Evolutionary conservation across 2,888 invertebrate genomes (phyloP).

Genomic region (Metopia argyrocephala): DNA sequence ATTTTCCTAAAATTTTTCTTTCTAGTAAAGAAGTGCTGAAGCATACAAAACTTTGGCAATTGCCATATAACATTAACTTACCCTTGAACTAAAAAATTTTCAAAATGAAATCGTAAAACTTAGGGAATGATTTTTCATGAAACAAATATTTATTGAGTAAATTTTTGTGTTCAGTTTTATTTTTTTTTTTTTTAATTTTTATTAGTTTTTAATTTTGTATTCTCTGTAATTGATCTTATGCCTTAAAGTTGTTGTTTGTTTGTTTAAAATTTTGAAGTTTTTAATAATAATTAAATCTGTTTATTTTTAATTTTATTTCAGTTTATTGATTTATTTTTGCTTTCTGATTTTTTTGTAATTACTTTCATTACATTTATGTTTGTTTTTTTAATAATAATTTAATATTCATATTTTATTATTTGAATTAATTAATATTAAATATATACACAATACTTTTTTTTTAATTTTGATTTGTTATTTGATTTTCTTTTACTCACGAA

Average conservation of each 20-base stretch:
- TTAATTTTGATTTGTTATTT: too few species aligned
- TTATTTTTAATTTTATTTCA: slow-evolving; percentile 50
- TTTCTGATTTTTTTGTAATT: neutral
- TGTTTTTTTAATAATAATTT: neutral
- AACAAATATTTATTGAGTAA: slow-evolving; percentile 65
- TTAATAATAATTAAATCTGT: slow-evolving; percentile 49
- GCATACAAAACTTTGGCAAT: too few species aligned
- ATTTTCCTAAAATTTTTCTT: too few species aligned
- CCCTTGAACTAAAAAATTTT: too few species aligned
- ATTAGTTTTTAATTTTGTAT: slow-evolving; percentile 26
- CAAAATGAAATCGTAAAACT: too few species aligned
- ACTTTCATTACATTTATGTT: slow-evolving; percentile 10
- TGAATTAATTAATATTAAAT: slow-evolving; percentile 37
- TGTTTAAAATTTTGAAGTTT: neutral
- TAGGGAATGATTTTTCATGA: slow-evolving; percentile 47
- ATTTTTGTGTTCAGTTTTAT: slow-evolving; percentile 52
- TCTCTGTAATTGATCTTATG: slow-evolving; percentile 24
- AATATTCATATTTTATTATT: slow-evolving; percentile 16
- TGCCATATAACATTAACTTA: too few species aligned
- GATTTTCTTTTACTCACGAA: slow-evolving; percentile 25
- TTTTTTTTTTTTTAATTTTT: slow-evolving; percentile 46
- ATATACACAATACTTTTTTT: slow-evolving; percentile 51
- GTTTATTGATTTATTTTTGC: slow-evolving; percentile 31
- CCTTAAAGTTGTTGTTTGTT: slow-evolving; percentile 9
- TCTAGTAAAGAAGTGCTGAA: too few species aligned